Evolutionary conservation across 2,797 vertebrate genomes (phyloP), one percentile per base, ranked within the genome.

Genomic region (Chelidonichthys spinosus): DNA sequence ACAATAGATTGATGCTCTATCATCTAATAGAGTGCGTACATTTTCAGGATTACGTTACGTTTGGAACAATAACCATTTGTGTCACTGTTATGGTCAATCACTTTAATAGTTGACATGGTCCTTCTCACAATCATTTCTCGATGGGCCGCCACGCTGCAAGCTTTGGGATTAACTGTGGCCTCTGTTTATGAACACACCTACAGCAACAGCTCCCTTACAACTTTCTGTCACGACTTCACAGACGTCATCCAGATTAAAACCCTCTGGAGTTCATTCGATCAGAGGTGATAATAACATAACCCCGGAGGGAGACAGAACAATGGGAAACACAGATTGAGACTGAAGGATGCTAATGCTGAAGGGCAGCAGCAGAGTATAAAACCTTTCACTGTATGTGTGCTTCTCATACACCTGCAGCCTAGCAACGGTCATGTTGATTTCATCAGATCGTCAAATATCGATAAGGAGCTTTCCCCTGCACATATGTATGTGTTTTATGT

Each of bases 241-340:
- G 53, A 63, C 54, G 3, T 73, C 76, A 84, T 77, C 62, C 76
- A 82, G 58, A 85, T 62, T 61, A 63, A 84, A 84, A 44, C 18
- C 63, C 36, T 67, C 11, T 39, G 65, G 65, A 61, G 47, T 5
- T 71, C 36, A 74, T 71, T 76, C 17, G 49, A 86, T 90, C 63
- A 80, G 18, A 68, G 44, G 67, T 0, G 73, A 81, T 85, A 66
- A 85, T 65, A 60, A 68, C 49, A 18, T 54, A 80, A 80, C 64
- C 43, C 33, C 1, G 0, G 7, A 13, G 54, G 40, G 10, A 49
- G 56, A 42, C 66, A 55, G n/a, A n/a, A 25, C 42, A 67, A 55
- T 4, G 0, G 1, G 25, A 43, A 72, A 67, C 39, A 50, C 50
- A 80, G 63, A 72, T 47, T 56, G 61, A 62, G 55, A 40, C 63